These are phyloP conservation scores for Gastrophysa polygoni DNA, from an alignment of 2,888 invertebrate genomes.

Conservation along the genomic window DNA sequence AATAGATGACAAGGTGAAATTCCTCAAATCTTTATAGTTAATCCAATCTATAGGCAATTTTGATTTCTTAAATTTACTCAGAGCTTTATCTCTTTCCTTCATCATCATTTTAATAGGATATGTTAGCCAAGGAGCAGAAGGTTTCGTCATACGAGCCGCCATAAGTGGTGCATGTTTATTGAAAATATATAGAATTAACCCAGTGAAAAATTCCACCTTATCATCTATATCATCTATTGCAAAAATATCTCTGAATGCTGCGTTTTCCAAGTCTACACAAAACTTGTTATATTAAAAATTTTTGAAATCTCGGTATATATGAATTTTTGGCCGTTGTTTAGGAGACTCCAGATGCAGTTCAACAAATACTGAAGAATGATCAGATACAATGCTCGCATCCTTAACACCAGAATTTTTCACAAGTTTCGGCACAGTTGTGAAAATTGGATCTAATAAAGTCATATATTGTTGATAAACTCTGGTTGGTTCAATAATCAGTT, in stretches of 20 bases:
- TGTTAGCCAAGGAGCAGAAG: conserved; percentile 8
- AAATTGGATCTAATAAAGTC: not conserved
- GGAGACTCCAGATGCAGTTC: not conserved
- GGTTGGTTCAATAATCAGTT: not conserved
- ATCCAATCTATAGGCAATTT: not conserved
- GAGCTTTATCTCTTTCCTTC: conserved; percentile 9
- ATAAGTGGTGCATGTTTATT: not conserved
- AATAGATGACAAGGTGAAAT: conserved; percentile 6
- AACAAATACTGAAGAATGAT: conserved; percentile 2
- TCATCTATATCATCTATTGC: conserved; percentile 8
- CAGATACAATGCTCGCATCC: conserved; percentile 3
- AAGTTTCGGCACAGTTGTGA: not conserved
- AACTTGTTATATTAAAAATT: conserved; percentile 11
- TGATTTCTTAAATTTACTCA: not conserved
- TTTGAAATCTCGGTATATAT: conserved; percentile 6
- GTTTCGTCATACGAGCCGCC: conserved; percentile 1
- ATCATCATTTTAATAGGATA: conserved; percentile 13
- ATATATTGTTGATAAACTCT: not conserved
- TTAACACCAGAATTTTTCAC: conserved; percentile 9
- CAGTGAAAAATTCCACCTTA: conserved; percentile 1
- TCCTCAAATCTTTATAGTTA: not conserved
- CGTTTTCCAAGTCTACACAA: not conserved
- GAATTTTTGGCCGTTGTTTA: conserved; percentile 5
- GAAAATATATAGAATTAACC: not conserved
- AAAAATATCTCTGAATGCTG: conserved; percentile 7